These are phyloP conservation scores for Falco biarmicus DNA, from an alignment of 2,797 vertebrate genomes.

Conservation along the genomic window DNA sequence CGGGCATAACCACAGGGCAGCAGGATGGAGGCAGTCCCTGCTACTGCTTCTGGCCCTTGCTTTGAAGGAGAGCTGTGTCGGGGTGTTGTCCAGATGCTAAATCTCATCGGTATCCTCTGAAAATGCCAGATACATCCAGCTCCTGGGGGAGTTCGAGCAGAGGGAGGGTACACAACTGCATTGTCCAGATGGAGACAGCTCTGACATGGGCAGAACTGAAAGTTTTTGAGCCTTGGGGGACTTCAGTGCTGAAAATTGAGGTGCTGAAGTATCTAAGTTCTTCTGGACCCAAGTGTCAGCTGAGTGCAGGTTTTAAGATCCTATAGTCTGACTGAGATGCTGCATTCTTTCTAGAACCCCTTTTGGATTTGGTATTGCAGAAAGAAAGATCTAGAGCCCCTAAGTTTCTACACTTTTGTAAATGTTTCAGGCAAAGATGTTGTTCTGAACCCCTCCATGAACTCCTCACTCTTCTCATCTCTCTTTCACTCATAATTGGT, in stretches of 20 bases:
- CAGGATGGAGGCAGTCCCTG: background rate
- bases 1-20: background rate
- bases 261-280: background rate
- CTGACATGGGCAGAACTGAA: background rate
- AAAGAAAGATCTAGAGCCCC: background rate
- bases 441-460: background rate
- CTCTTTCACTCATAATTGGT: background rate
- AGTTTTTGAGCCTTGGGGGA: background rate
- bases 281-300: background rate
- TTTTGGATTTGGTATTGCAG: background rate
- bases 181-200: background rate
- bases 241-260: background rate
- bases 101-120: background rate
- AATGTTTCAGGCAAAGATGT: background rate
- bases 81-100: background rate
- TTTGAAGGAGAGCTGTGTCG: background rate
- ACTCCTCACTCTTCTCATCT: background rate
- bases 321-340: background rate
- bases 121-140: background rate
- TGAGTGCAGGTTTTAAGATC: background rate
- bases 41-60: background rate
- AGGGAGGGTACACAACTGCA: background rate
- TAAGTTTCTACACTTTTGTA: background rate
- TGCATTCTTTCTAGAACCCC: background rate
- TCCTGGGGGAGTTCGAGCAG: background rate